Evolutionary conservation across 2,113 vertebrate genomes (phyloP).

Genomic region (Equus przewalskii): DNA sequence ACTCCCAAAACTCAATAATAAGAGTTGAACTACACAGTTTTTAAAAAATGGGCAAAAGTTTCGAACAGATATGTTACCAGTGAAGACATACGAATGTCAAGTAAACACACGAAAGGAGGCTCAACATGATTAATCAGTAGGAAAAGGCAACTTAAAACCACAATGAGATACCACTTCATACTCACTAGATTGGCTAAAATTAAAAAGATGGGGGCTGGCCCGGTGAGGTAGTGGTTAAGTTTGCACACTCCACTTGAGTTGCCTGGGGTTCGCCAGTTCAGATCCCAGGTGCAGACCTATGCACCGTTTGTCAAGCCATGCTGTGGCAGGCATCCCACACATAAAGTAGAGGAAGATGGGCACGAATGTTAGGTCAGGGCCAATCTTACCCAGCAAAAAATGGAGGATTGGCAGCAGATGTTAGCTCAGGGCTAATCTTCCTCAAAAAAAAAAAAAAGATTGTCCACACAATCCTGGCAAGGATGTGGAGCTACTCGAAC

Average conservation of each 20-base stretch:
- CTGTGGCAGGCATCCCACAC: no score
- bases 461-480: background rate
- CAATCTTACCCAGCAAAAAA: no score
- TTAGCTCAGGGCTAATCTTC: no score
- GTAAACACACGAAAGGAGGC: background rate
- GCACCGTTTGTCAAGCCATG: no score
- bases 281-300: no score
- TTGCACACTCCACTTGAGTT: no score
- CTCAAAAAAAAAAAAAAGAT: background rate
- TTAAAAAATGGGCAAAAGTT: background rate
- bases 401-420: no score
- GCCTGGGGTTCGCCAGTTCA: no score
- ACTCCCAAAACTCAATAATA: background rate
- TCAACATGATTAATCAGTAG: background rate
- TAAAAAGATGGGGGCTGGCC: background rate
- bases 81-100: background rate
- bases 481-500: background rate
- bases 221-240: no score
- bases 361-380: no score
- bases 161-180: background rate
- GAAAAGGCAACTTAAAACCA: background rate
- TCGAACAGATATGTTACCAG: background rate
- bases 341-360: no score
- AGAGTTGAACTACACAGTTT: background rate
- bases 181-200: background rate